These are phyloP conservation scores for Synanceia verrucosa DNA, from an alignment of 2,797 vertebrate species.

Conservation along the genomic window DNA sequence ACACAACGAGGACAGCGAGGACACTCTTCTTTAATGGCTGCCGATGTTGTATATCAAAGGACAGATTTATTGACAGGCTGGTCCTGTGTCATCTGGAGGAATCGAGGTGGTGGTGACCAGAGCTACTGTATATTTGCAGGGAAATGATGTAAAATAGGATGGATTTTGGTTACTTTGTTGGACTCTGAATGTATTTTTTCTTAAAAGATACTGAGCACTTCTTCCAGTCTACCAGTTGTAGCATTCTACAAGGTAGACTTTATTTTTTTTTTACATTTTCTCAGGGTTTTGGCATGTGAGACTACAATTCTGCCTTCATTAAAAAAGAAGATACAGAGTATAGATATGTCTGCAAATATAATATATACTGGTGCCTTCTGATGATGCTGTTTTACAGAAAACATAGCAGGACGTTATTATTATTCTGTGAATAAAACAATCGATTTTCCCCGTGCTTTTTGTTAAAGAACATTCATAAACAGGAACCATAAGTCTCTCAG, in stretches of 20 bases:
- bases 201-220: neutral
- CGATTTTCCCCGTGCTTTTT: no score
- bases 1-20: constrained; percentile 66
- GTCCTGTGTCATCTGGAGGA: constrained; percentile 44
- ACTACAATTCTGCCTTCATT: neutral
- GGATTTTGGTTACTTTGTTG: constrained; percentile 2
- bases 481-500: neutral
- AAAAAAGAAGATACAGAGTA: neutral
- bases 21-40: constrained; percentile 65
- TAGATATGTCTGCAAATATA: neutral
- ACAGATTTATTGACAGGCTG: constrained; percentile 59
- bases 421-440: no score
- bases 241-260: neutral
- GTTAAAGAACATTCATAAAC: no score
- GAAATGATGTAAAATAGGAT: constrained; percentile 12
- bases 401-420: constrained; percentile 38
- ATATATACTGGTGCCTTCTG: neutral
- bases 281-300: constrained; percentile 35
- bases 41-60: constrained; percentile 29
- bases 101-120: neutral
- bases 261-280: constrained; percentile 2
- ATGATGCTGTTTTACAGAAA: neutral
- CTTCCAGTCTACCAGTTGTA: constrained; percentile 7
- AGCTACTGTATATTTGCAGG: neutral
- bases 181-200: constrained; percentile 30